phyloP scores from a whole-genome alignment of 2,797 vertebrate genomes.

The Pipistrellus kuhlii region DNA sequence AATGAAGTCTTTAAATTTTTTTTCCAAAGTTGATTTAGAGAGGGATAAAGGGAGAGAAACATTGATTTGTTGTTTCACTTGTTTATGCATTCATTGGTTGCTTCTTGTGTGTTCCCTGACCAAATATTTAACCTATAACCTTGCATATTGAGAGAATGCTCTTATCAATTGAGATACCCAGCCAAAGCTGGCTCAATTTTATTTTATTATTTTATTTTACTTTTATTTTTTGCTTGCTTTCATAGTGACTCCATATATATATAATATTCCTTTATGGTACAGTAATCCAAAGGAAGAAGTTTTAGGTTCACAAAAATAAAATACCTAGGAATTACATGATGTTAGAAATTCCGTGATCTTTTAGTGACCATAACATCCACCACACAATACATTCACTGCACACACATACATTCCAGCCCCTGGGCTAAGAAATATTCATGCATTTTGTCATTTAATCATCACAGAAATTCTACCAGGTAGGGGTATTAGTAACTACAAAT shows the following conservation, averaged over 20 bases:
- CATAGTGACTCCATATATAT: slow-evolving; percentile 7
- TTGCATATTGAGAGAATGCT: background rate
- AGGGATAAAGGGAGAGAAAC: background rate
- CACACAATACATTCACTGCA: background rate
- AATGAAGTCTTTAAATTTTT: background rate
- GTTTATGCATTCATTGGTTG: background rate
- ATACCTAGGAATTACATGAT: slow-evolving; percentile 2
- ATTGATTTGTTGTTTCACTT: background rate
- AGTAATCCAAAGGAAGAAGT: slow-evolving; percentile 7
- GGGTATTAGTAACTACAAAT: background rate
- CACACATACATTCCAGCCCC: background rate
- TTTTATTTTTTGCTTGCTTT: background rate
- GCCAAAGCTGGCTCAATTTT: background rate
- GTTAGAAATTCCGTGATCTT: background rate
- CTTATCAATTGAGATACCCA: background rate
- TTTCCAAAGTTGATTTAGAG: background rate
- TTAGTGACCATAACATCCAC: background rate
- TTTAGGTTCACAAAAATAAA: slow-evolving; percentile 37
- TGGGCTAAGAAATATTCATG: background rate
- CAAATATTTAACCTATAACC: background rate
- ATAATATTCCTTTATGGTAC: background rate
- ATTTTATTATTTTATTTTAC: background rate
- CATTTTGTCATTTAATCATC: background rate
- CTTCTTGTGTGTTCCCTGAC: background rate
- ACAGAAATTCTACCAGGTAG: background rate